Evolutionary conservation across 2,113 vertebrate species (phyloP).

Genomic region (Lates calcarifer): DNA sequence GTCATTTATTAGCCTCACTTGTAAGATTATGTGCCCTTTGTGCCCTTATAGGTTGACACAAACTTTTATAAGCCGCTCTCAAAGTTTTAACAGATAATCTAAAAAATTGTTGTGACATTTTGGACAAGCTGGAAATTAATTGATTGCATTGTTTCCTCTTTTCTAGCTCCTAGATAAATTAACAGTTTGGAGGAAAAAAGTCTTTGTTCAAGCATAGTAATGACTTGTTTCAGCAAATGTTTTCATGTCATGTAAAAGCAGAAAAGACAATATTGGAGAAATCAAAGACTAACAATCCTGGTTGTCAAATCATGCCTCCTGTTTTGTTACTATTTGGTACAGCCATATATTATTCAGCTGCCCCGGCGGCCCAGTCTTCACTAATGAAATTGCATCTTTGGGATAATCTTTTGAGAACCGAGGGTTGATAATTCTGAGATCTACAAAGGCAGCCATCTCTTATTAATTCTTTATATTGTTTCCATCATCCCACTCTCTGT

Average conservation of each 20-base stretch:
- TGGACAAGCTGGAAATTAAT: not conserved
- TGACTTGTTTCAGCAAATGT: conserved; percentile 14
- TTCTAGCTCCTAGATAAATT: not conserved
- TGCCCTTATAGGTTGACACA: not conserved
- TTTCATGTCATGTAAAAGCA: not conserved
- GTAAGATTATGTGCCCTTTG: not conserved
- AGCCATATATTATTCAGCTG: not conserved
- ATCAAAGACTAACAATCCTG: conserved; percentile 2
- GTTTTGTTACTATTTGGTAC: not conserved
- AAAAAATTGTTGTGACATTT: not conserved
- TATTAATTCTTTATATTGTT: not conserved
- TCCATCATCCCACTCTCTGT: not conserved
- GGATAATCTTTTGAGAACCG: not conserved
- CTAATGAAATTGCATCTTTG: conserved; percentile 1
- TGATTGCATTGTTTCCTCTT: not conserved
- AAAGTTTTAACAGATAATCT: not conserved
- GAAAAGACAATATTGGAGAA: not conserved
- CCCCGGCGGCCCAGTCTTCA: not conserved
- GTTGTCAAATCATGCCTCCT: not conserved
- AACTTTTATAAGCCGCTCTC: conserved; percentile 8
- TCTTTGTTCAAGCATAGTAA: not conserved
- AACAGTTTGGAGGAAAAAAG: not conserved
- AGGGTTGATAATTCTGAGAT: not conserved
- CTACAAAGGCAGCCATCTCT: not conserved
- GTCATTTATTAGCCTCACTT: conserved; percentile 4